phyloP scores from a whole-genome alignment of 2,888 invertebrate genomes.

The Tuta absoluta region DNA sequence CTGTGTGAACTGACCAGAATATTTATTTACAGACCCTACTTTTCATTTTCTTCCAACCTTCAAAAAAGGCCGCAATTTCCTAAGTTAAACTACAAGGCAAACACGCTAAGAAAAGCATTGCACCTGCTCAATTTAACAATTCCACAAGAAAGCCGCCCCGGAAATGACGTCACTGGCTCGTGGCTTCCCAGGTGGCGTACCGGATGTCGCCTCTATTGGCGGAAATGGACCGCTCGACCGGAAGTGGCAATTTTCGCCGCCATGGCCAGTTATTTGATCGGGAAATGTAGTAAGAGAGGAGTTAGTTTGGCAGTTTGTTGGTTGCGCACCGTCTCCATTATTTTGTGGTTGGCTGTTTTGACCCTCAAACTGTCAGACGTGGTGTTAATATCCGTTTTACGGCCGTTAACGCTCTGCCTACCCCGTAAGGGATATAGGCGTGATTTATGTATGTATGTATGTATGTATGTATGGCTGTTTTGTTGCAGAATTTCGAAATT shows the following conservation, averaged over 20 bases:
- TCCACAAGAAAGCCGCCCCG: constrained; percentile 41
- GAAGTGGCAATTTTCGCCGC: constrained; percentile 68
- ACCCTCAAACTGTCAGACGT: too few species aligned
- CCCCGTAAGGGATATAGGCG: too few species aligned
- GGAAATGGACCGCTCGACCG: constrained; percentile 69
- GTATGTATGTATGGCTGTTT: too few species aligned
- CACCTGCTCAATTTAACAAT: constrained; percentile 29
- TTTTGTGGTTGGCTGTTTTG: too few species aligned
- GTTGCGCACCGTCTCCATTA: too few species aligned
- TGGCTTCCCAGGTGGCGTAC: constrained; percentile 65
- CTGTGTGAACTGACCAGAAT: background rate
- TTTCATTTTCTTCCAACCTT: too few species aligned
- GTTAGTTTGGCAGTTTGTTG: constrained; percentile 6
- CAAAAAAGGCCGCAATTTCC: too few species aligned
- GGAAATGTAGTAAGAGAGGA: constrained; percentile 47
- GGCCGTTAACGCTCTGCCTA: too few species aligned
- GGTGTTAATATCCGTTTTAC: too few species aligned
- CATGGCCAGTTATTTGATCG: constrained; percentile 48
- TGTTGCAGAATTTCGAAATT: background rate
- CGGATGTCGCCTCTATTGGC: constrained; percentile 66
- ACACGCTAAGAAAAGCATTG: background rate
- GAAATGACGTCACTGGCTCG: constrained; percentile 47
- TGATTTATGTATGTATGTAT: too few species aligned
- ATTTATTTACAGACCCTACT: background rate
- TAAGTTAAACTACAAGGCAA: background rate